Percentiles rank a stretch among this genome's conserved stretches.
phyloP scores from a whole-genome alignment of 2,888 invertebrate species.

The Dascillus cervinus region DNA sequence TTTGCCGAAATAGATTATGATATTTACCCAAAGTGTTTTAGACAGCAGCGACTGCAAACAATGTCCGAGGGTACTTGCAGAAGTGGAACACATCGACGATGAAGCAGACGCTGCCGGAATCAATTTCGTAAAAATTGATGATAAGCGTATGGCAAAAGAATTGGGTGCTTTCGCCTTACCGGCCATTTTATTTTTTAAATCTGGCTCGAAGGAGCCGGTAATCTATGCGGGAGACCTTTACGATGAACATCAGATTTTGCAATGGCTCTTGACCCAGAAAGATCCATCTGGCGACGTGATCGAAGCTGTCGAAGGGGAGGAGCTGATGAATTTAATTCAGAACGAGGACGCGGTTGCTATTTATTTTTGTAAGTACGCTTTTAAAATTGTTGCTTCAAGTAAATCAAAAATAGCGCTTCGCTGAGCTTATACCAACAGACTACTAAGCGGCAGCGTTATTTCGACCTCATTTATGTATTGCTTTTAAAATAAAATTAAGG shows the following conservation, averaged over 20 bases:
- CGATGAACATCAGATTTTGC: conserved; percentile 80
- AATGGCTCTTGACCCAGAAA: conserved; percentile 85
- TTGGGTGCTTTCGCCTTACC: conserved; percentile 86
- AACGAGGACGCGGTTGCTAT: conserved; percentile 78
- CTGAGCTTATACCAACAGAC: background rate
- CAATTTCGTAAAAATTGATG: conserved; percentile 88
- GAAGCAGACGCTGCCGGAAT: conserved; percentile 86
- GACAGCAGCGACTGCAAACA: conserved; percentile 94
- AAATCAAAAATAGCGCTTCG: no score
- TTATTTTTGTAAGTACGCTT: conserved; percentile 77
- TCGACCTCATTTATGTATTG: no score
- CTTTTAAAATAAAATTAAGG: no score
- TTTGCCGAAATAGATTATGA: background rate
- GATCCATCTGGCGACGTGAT: conserved; percentile 88
- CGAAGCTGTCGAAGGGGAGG: conserved; percentile 78
- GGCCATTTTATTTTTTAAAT: conserved; percentile 83
- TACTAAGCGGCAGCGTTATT: no score
- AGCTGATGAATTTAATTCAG: conserved; percentile 65
- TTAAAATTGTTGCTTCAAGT: no score
- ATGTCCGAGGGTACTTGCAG: conserved; percentile 77
- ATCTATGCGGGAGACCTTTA: conserved; percentile 87
- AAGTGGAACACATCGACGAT: conserved; percentile 90
- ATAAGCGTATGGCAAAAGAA: conserved; percentile 77
- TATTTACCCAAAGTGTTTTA: conserved; percentile 45
- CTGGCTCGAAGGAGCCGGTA: conserved; percentile 80